Percentiles rank a stretch among this genome's conserved stretches.
These are phyloP conservation scores for Cactoblastis cactorum DNA, from an alignment of 2,888 invertebrate species.

Conservation along the genomic window DNA sequence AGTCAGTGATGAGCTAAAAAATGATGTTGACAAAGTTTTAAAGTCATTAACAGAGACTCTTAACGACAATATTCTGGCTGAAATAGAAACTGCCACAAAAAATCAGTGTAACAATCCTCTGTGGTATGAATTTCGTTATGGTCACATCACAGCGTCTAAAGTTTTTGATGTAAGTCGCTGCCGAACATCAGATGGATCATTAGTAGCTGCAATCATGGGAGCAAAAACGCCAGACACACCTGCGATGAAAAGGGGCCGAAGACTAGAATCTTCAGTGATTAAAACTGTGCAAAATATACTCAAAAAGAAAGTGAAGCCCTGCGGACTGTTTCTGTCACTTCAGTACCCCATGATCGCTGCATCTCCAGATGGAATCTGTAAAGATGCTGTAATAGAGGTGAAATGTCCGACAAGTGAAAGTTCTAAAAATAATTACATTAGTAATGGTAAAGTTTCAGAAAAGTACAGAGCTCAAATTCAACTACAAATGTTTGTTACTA, in stretches of 20 bases:
- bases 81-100: conserved; percentile 5
- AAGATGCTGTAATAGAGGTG: conserved; percentile 3
- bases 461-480: not conserved
- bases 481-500: conserved; percentile 13
- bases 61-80: not conserved
- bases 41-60: not conserved
- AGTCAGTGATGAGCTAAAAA: conserved; percentile 1
- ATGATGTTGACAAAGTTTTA: not conserved
- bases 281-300: too few relatives aligned
- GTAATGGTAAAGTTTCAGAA: not conserved
- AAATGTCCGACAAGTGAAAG: conserved; percentile 1
- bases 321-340: not conserved
- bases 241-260: conserved; percentile 6
- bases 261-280: conserved; percentile 2
- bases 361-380: conserved; percentile 1
- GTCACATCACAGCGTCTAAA: conserved; percentile 7
- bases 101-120: conserved; percentile 2
- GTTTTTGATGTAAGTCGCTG: not conserved
- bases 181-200: conserved; percentile 1
- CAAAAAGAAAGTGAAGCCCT: not conserved
- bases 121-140: conserved; percentile 5
- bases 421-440: conserved; percentile 1
- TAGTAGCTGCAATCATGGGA: conserved; percentile 5
- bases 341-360: conserved; percentile 5
- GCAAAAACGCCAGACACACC: not conserved